Evolutionary conservation across 2,888 invertebrate genomes (phyloP), one percentile per base, ranked within the genome.

Genomic region (Heliothis peltigera): DNA sequence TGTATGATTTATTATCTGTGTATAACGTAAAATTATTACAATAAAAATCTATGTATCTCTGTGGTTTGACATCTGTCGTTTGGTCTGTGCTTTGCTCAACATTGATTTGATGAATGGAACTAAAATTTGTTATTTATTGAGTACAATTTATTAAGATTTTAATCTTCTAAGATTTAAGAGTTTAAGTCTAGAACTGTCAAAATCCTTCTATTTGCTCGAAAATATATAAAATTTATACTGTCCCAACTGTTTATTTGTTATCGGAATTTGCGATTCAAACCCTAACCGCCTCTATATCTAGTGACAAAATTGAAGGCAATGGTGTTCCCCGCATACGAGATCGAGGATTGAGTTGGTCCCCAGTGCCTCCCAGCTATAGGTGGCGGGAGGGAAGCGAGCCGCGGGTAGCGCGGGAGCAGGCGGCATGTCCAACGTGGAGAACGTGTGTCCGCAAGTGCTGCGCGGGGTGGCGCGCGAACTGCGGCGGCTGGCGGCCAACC

Each of bases 391-490:
- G n/a, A 39, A 7, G 19, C 28, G 18, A 54, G 28, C 19, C 49
- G 61, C 57, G 47, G 49, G 62, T 48, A 35, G 54, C 25, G 18
- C 44, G 42, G 46, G 66, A n/a, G 53, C 35, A 52, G 58, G 60
- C 49, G 64, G 4, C 70, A 97, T 98, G 96, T 98, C 98, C 81
- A 98, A 98, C 95, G 97, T 98, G 81, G 99, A 99, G 95, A 99
- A 99, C 95, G 96, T 99, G 84, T 98, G 98, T 71, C 99, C 99
- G 74, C 98, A 99, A 95, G 98, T 97, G 73, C 97, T 98, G 95
- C 97, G 97, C 88, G 97, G 97, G 85, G 97, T 99, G 77, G 96
- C 97, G 79, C 98, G 97, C 88, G 99, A 99, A 95, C 96, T 99
- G 95, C 97, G 97, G 84, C 97, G 97, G 80, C 95, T 99, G 86